Conservation (phyloP, 2,113 vertebrate species). For the Caranx melampygus region DNA sequence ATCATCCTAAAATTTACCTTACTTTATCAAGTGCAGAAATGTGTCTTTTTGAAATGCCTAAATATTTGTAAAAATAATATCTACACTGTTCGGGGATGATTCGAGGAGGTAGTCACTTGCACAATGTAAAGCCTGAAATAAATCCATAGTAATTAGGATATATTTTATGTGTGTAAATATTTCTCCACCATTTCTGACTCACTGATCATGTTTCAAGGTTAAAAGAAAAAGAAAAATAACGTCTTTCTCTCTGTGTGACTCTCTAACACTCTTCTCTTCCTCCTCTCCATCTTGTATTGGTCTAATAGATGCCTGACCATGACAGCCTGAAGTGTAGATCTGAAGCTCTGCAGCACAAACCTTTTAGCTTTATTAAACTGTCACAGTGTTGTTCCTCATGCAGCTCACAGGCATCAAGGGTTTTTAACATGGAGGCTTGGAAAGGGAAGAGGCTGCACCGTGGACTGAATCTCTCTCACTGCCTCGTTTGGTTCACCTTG, state of each 20-base stretch:
- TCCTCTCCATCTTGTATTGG: conserved; percentile 5
- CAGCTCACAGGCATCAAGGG: conserved; percentile 39
- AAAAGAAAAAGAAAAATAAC: background rate
- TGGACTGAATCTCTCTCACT: background rate
- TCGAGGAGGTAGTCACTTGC: too few relatives aligned
- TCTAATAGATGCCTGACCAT: conserved; percentile 58
- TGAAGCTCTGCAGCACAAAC: conserved; percentile 57
- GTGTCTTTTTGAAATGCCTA: too few relatives aligned
- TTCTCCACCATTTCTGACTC: background rate
- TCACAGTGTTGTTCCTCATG: conserved; percentile 61
- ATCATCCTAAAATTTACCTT: too few relatives aligned
- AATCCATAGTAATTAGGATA: too few relatives aligned
- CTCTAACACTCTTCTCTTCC: background rate
- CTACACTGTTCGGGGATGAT: too few relatives aligned
- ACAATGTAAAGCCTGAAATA: too few relatives aligned
- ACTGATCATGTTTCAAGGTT: conserved; percentile 23
- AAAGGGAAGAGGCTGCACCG: background rate
- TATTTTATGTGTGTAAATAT: too few relatives aligned
- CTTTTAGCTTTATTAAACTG: conserved; percentile 77
- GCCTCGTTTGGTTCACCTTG: background rate
- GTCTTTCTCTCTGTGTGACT: background rate
- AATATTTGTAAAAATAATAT: too few relatives aligned
- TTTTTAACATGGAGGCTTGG: conserved; percentile 33
- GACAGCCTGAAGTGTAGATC: conserved; percentile 41
- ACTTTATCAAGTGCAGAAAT: too few relatives aligned